A percentile compares a stretch with the other conserved stretches of the same genome.
phyloP scores from a whole-genome alignment of 2,888 invertebrate genomes.

The Spatulosminthurus flaviceps region DNA sequence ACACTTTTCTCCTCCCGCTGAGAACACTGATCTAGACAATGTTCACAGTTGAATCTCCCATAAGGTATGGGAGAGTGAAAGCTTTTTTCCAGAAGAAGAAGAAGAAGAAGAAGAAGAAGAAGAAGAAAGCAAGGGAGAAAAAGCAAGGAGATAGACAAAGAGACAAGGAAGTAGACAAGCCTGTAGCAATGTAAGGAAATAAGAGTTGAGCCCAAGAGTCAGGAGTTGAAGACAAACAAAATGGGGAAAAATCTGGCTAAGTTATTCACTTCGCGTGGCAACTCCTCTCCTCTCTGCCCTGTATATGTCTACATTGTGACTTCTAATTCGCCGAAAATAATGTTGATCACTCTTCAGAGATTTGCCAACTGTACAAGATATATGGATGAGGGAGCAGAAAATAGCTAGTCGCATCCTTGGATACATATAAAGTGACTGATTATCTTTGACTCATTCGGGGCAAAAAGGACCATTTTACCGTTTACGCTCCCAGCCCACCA shows the following conservation, averaged over 20 bases:
- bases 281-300: constrained; percentile 1
- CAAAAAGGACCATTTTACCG: constrained; percentile 18
- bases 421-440: constrained; percentile 61
- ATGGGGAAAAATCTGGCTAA: constrained; percentile 50
- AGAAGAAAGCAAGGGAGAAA: constrained; percentile 1
- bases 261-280: constrained; percentile 56
- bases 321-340: constrained; percentile 59
- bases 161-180: constrained; percentile 13
- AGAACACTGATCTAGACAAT: constrained; percentile 11
- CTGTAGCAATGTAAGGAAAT: background rate
- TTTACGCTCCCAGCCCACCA: background rate
- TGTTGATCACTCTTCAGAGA: constrained; percentile 61
- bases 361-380: constrained; percentile 52
- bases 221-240: constrained; percentile 27
- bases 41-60: background rate
- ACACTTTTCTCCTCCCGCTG: background rate
- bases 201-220: background rate
- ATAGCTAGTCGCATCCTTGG: constrained; percentile 47
- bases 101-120: background rate
- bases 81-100: background rate
- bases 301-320: constrained; percentile 51
- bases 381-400: constrained; percentile 49
- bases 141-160: background rate
- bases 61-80: too few relatives aligned
- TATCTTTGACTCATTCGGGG: constrained; percentile 35